phyloP scores from a whole-genome alignment of 2,797 vertebrate species.

The Sebastes matsubarae region DNA sequence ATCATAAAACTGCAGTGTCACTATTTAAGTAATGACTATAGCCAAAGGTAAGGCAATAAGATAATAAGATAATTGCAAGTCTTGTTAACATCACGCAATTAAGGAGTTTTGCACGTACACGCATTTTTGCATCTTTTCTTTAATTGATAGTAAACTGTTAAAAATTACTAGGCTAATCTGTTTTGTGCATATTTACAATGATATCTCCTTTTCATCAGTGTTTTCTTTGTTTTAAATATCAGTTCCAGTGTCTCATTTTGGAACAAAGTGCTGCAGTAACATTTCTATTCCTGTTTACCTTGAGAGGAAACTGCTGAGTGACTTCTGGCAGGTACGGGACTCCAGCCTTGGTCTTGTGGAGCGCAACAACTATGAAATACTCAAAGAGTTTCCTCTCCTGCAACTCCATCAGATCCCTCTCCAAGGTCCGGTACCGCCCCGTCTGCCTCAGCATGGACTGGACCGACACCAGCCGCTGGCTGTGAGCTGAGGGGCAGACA shows the following conservation, averaged over 20 bases:
- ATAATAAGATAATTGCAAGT: not conserved
- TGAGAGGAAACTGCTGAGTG: conserved; percentile 96
- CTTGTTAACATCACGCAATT: not conserved
- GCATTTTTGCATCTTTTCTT: not conserved
- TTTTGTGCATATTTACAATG: not conserved
- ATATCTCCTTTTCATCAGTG: not conserved
- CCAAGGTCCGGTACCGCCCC: conserved; percentile 91
- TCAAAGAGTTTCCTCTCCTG: conserved; percentile 97
- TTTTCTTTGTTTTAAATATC: not conserved
- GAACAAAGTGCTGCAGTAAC: not conserved
- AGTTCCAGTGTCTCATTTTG: not conserved
- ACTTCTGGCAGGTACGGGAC: conserved; percentile 96
- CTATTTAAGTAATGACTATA: not conserved
- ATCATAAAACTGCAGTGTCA: not conserved
- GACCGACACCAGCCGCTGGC: conserved; percentile 93
- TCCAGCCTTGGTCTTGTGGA: conserved; percentile 96
- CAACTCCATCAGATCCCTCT: conserved; percentile 93
- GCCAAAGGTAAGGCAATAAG: not conserved
- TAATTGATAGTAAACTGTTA: not conserved
- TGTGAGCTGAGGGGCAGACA: conserved; percentile 86
- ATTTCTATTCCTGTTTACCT: conserved; percentile 80
- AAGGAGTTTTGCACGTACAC: not conserved
- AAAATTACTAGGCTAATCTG: not conserved
- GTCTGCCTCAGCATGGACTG: conserved; percentile 95
- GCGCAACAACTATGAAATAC: conserved; percentile 96